Percentiles rank a stretch among this genome's conserved stretches.
These are phyloP conservation scores for Clivina fossor DNA, from an alignment of 2,888 invertebrate genomes.

Conservation along the genomic window DNA sequence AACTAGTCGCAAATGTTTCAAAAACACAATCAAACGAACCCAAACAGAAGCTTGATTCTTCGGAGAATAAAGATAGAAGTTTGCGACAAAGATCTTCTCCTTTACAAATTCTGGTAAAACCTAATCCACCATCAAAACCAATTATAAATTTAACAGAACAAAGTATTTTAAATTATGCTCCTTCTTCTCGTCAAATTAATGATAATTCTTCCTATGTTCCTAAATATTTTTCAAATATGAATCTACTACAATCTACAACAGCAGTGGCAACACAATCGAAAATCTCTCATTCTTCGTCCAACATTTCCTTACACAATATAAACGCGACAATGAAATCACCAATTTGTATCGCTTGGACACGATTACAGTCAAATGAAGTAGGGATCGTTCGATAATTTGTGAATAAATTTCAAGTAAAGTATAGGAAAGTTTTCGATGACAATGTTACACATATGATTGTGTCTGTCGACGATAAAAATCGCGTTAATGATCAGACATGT, in stretches of 20 bases:
- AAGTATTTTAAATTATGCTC: constrained; percentile 48
- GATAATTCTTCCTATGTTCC: neutral
- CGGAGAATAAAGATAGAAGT: too few species aligned
- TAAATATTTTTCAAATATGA: too few species aligned
- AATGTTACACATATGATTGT: constrained; percentile 51
- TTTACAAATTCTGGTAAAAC: constrained; percentile 39
- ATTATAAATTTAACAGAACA: constrained; percentile 43
- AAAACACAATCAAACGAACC: constrained; percentile 5
- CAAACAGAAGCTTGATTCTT: neutral
- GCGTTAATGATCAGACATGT: constrained; percentile 50
- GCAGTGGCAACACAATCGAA: too few species aligned
- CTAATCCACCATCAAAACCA: constrained; percentile 33
- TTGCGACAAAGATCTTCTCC: constrained; percentile 44
- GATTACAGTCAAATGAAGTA: constrained; percentile 46
- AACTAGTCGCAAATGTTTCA: neutral
- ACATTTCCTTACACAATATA: too few species aligned
- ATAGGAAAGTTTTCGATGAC: constrained; percentile 43
- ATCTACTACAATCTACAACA: too few species aligned
- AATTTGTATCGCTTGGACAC: constrained; percentile 47
- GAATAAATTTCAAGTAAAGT: constrained; percentile 46
- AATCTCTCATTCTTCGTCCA: too few species aligned
- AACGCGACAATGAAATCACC: too few species aligned
- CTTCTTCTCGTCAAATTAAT: neutral
- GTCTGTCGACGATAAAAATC: constrained; percentile 44
- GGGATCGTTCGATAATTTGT: constrained; percentile 44